Evolutionary conservation across 2,888 invertebrate genomes (phyloP).

Genomic region (Empis livida): DNA sequence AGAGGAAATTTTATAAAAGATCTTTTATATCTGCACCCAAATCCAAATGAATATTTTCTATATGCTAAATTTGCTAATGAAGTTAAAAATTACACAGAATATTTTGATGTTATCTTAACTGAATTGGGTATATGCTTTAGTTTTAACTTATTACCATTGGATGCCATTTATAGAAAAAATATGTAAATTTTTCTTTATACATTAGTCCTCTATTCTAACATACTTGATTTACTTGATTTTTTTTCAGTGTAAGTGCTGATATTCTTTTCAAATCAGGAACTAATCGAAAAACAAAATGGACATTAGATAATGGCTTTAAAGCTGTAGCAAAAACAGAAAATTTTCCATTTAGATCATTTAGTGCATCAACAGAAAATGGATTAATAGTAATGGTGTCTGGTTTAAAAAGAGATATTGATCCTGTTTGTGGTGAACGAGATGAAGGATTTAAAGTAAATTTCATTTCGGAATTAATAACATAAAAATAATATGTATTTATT

Average conservation of each 20-base stretch:
- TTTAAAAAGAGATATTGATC: slow-evolving; percentile 1
- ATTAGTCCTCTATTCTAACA: too few species aligned
- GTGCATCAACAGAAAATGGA: slow-evolving; percentile 1
- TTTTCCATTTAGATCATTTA: slow-evolving; percentile 2
- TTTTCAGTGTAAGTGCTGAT: neutral
- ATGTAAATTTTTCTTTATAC: neutral
- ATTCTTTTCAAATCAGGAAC: neutral
- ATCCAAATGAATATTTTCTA: neutral
- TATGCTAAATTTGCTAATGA: neutral
- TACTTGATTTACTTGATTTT: too few species aligned
- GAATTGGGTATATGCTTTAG: slow-evolving; percentile 5
- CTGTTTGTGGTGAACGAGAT: slow-evolving; percentile 2
- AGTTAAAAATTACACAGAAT: neutral
- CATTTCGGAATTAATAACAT: neutral
- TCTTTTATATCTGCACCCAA: neutral
- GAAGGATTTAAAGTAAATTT: slow-evolving; percentile 6
- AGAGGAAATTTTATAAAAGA: neutral
- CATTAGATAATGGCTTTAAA: slow-evolving; percentile 1
- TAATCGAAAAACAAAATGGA: slow-evolving; percentile 1
- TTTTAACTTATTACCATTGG: slow-evolving; percentile 2
- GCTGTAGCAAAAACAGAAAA: neutral
- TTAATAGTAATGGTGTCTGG: neutral
- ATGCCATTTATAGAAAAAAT: slow-evolving; percentile 3
- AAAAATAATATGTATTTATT: neutral
- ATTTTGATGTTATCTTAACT: slow-evolving; percentile 1